Evolutionary conservation across 2,113 vertebrate species (phyloP).

Genomic region (Callocephalon fimbriatum): DNA sequence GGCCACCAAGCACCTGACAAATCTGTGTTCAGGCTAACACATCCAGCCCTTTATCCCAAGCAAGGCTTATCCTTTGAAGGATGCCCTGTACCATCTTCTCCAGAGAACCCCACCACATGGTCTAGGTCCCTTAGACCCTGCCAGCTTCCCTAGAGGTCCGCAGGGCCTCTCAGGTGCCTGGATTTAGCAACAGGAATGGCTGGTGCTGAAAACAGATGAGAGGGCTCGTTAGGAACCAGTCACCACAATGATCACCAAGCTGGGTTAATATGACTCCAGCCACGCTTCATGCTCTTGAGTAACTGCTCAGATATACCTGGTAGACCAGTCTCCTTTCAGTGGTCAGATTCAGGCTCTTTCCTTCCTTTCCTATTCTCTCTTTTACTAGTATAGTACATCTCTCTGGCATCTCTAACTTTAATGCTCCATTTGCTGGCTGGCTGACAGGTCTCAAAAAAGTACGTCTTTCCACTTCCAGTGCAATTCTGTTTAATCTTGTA

Average conservation of each 20-base stretch:
- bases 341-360: not conserved
- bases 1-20: not conserved
- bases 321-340: not conserved
- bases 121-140: not conserved
- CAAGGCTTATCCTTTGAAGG: not conserved
- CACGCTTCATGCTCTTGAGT: accelerated
- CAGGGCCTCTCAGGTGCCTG: not conserved
- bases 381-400: not conserved
- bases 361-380: not conserved
- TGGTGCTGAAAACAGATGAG: not conserved
- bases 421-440: not conserved
- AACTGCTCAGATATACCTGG: not conserved
- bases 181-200: not conserved
- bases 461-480: not conserved
- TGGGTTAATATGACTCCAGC: not conserved
- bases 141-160: accelerated
- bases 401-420: not conserved
- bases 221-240: not conserved
- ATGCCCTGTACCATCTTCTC: not conserved
- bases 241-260: not conserved
- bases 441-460: constrained; percentile 53
- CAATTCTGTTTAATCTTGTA: constrained; percentile 19
- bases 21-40: not conserved
- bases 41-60: not conserved
- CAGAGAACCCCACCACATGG: not conserved